Base-by-base conservation (phyloP, 1,140 invertebrate species). In the Homarus americanus region DNA sequence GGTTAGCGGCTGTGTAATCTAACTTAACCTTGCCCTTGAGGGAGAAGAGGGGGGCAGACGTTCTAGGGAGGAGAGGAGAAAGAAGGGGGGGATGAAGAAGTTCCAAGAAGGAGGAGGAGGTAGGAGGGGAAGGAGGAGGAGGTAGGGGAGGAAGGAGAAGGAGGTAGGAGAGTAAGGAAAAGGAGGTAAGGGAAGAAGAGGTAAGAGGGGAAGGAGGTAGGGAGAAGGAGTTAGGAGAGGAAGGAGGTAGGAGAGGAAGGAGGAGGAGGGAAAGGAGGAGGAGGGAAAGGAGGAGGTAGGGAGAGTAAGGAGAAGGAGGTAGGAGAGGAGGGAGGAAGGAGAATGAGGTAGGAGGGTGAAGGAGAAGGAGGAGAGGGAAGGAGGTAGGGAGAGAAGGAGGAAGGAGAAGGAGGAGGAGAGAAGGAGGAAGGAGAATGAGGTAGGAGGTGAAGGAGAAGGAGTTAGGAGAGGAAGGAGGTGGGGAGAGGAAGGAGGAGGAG, bases 321-420 rank as follows among this genome's bases (percentile, higher is more conserved):
- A 28, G 10, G 28, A 73, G 44, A 28, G 28, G 12, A 2, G 1
- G 28, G 34, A n/a, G 34, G 34, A 73, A 10, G 28, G 0, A 24
- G 28, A 44, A 17, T 24, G 76, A 20, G 40, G 17, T n/a, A 38
- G 41, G 0, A 0, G 40, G 28, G 24, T 17, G 34, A 20, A 28
- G 17, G 40, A 7, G 40, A 10, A 41, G 38, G 40, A 40, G 24
- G 40, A 44, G 76, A 79, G 76, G 40, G 17, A 2, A 15, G 76
- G 41, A 38, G 40, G 76, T 40, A 38, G 17, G 76, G 40, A 38
- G 40, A 38, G 28, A 38, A 38, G 76, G 40, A 38, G 40, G 76
- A 78, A 38, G 40, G 76, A 78, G 76, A 78, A 38, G 40, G 76
- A 78, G 76, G 40, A 38, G 40, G 76, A 73, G 69, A 73, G 69